Evolutionary conservation across 2,797 vertebrate genomes (phyloP), one percentile per base, ranked within the genome.

Genomic region (Enteromius afrohamiltoni): DNA sequence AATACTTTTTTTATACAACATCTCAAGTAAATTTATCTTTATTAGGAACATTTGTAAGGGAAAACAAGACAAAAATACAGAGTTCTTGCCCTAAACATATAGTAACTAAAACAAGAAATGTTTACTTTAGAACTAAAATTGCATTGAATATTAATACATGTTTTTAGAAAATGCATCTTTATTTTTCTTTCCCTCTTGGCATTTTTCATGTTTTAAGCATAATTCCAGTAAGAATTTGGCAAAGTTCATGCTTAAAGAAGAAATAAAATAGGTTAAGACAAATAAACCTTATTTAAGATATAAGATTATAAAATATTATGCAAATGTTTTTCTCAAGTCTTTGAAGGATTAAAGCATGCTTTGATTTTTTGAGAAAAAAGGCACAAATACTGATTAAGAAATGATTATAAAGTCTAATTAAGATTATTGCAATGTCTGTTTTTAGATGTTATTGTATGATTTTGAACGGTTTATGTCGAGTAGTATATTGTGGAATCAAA

Each of bases 391-490:
- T 75, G 31, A 74, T 74, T 13, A 74, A 53, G 42, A 55, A 75
- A 9, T 75, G 21, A 55, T 75, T 40, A 16, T 58, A 34, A 58
- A 58, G 73, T 58, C 49, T 71, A 73, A 47, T 73, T 74, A 55
- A 23, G 31, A 23, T 40, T 37, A 34, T 58, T 76, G 21, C 51
- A 2, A 19, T 69, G 6, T 53, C 47, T 55, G 9, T 40, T 53
- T 42, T 79, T 60, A 60, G 53, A 71, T 80, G 17, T 71, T 11
- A 10, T 23, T 73, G 49, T 62, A 49, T 81, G 68, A 73, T 81
- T 62, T 19, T 17, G 10, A 49, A 47, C 16, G 6, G 55, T 76
- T 58, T 40, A 76, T 40, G 29, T 76, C 31, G 26, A 23, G 14
- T 49, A 62, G 14, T 62, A 62, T 62, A n/a, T 14, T 47, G 17